Base-by-base conservation (phyloP, 2,797 vertebrate genomes). In the Neomorphus geoffroyi region DNA sequence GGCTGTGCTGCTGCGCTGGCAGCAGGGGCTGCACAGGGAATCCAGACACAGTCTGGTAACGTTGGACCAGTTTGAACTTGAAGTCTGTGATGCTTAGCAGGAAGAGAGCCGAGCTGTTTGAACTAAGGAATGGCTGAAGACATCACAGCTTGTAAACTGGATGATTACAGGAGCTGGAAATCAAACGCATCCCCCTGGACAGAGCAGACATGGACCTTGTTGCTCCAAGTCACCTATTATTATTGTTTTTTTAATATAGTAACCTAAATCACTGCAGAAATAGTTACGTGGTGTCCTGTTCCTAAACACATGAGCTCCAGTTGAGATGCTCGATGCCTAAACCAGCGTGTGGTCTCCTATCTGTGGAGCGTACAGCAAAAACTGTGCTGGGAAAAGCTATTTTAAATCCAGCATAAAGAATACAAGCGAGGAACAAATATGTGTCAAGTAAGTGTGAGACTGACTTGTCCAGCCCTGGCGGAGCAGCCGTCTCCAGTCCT, bases 1-100 rank as follows among this genome's bases (percentile, higher is more conserved):
- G 64, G 64, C 70, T 26, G 6, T 0, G 19, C 41, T 1, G 30
- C 70, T 16, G 33, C 1, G 11, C 53, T 5, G 19, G 45, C 46
- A 17, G 48, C 48, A 3, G 7, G 35, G 80, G 72, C 66, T 60
- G 33, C 28, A 2, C 67, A 9, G 67, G 53, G 19, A 0, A 5
- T 11, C 17, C 37, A 8, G 24, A 1, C 3, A 1, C 24, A 39
- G 37, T 18, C 45, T 26, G 26, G 39, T 32, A 28, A 27, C 64
- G 33, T 57, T 0, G 0, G 45, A 18, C 53, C 33, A 26, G 84
- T 45, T 61, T 45, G 56, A 80, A 65, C 57, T 45, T 75, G 73
- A 48, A 57, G 30, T 41, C 23, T 50, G 32, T 71, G 54, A 27
- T 23, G 14, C 5, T 22, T n/a, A 45, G 18, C 23, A n/a, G 82